Percentiles rank a stretch among this genome's conserved stretches.
Evolutionary conservation across 2,888 invertebrate genomes (phyloP).

Genomic region (Drosophila falleni): DNA sequence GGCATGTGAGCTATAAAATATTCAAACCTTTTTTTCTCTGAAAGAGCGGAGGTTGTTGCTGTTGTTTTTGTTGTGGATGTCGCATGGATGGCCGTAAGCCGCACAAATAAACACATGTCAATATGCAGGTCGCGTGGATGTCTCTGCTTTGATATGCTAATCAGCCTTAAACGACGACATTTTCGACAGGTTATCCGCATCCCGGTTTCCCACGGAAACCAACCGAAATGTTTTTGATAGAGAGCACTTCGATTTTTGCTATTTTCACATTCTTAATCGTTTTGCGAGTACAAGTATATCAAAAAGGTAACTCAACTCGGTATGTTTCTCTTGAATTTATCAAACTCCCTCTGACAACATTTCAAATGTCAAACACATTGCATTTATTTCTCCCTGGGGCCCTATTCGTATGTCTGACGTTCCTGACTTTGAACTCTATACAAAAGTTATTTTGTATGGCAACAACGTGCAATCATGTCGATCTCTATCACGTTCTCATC

Average conservation of each 20-base stretch:
- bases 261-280: constrained; percentile 46
- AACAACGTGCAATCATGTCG: constrained; percentile 44
- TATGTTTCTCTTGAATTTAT: constrained; percentile 34
- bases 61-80: constrained; percentile 7
- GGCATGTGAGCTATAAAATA: constrained; percentile 68
- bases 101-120: constrained; percentile 77
- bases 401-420: constrained; percentile 38
- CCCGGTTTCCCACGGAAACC: constrained; percentile 73
- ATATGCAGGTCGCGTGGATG: constrained; percentile 69
- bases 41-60: constrained; percentile 2
- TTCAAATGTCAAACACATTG: constrained; percentile 48
- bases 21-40: constrained; percentile 59
- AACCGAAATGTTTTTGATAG: constrained; percentile 37
- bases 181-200: constrained; percentile 80
- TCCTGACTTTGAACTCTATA: constrained; percentile 48
- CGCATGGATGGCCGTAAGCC: constrained; percentile 29
- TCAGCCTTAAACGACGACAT: constrained; percentile 75
- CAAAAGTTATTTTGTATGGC: constrained; percentile 41
- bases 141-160: constrained; percentile 77
- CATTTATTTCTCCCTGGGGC: constrained; percentile 46
- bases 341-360: constrained; percentile 8
- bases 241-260: constrained; percentile 8
- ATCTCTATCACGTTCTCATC: constrained; percentile 59
- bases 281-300: constrained; percentile 11
- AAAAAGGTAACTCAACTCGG: constrained; percentile 6